phyloP scores from a whole-genome alignment of 30 jellyfish, hydroid and myxozoan species.

The Morbakka virulenta region DNA sequence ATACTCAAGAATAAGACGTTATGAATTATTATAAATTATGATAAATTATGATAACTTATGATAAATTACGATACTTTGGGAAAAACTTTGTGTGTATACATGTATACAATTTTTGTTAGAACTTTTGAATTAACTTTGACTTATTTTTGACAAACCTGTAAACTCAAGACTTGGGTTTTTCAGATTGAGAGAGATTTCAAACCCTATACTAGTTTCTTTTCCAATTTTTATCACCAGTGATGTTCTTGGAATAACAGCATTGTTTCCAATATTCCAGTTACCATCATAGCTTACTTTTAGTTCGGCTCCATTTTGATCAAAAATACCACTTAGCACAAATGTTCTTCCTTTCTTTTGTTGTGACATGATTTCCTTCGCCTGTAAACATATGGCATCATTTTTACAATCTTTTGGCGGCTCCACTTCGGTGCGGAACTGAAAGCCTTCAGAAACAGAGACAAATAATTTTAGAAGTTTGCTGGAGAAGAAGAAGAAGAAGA shows the following conservation, averaged over 20 bases:
- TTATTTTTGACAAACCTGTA: constrained; percentile 71
- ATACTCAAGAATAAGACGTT: too few species aligned
- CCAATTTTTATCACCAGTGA: constrained; percentile 56
- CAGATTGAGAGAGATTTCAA: constrained; percentile 39
- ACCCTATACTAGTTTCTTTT: constrained; percentile 38
- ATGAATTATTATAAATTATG: too few species aligned
- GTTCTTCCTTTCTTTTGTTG: constrained; percentile 39
- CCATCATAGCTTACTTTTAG: constrained; percentile 67
- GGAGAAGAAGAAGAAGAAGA: too few species aligned
- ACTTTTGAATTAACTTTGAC: too few species aligned
- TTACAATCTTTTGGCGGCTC: constrained; percentile 78
- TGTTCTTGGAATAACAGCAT: constrained; percentile 23
- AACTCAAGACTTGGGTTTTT: constrained; percentile 44
- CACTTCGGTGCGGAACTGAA: constrained; percentile 50
- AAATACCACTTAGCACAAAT: constrained; percentile 29
- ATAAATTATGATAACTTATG: too few species aligned
- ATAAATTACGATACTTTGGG: too few species aligned
- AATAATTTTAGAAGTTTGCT: too few species aligned
- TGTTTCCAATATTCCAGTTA: constrained; percentile 47
- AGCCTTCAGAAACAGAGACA: constrained; percentile 55
- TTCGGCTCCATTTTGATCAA: constrained; percentile 43
- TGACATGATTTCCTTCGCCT: constrained; percentile 50
- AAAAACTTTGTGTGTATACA: too few species aligned
- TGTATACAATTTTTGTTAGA: too few species aligned
- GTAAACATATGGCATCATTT: constrained; percentile 64